Conservation (phyloP, 2,888 invertebrate genomes). For the Drosophila vallismaia region DNA sequence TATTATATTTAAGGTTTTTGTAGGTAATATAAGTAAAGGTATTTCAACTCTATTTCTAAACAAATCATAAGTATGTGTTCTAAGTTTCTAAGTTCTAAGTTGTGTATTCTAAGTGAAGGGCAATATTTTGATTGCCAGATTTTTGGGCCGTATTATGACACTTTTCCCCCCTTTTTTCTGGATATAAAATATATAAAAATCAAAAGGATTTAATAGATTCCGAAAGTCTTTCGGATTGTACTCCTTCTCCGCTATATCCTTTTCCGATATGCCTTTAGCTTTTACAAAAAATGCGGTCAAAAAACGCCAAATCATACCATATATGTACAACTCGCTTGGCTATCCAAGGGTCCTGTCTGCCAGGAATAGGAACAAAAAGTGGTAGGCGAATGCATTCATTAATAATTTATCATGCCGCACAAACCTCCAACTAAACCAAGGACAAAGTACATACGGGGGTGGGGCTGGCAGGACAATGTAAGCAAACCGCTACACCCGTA, state of each 20-base stretch:
- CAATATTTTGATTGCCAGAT: too few species aligned
- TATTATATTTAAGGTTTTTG: too few species aligned
- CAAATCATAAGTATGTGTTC: too few species aligned
- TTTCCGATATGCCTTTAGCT: background rate
- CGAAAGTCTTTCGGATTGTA: background rate
- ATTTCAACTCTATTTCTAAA: too few species aligned
- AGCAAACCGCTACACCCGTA: constrained; percentile 55
- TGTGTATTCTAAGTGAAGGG: too few species aligned
- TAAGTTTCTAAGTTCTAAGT: too few species aligned
- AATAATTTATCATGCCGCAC: constrained; percentile 70
- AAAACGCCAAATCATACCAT: background rate
- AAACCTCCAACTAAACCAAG: constrained; percentile 64
- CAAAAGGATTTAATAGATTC: too few species aligned
- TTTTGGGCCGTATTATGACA: too few species aligned
- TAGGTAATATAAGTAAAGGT: too few species aligned
- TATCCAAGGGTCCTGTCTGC: background rate
- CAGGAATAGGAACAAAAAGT: constrained; percentile 45
- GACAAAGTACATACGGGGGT: constrained; percentile 27
- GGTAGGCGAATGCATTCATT: constrained; percentile 74
- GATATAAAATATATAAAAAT: too few species aligned
- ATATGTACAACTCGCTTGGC: background rate
- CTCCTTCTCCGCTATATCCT: background rate
- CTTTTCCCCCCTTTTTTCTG: too few species aligned
- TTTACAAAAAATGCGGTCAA: background rate
- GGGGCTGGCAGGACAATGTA: constrained; percentile 44